phyloP scores from a whole-genome alignment of 1,140 invertebrate genomes.

The Bombus cullumanus region DNA sequence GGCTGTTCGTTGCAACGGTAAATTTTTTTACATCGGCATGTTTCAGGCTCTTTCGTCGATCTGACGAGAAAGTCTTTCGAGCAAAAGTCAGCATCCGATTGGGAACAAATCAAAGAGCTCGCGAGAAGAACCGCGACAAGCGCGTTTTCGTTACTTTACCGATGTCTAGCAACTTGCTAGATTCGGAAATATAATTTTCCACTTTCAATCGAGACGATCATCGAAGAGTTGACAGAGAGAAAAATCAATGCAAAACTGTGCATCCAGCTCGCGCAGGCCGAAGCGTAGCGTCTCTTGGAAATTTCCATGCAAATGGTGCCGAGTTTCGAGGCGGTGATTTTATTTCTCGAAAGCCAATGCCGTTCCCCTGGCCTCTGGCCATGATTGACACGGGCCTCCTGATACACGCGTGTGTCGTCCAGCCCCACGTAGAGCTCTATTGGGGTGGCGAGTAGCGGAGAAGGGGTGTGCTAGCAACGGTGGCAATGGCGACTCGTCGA shows the following conservation, averaged over 20 bases:
- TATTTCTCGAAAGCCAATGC: conserved; percentile 39
- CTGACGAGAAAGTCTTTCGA: too few relatives aligned
- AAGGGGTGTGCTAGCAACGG: conserved; percentile 33
- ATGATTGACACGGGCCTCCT: conserved; percentile 66
- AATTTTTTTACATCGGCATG: too few relatives aligned
- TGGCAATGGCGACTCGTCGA: conserved; percentile 68
- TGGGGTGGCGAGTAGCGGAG: conserved; percentile 2
- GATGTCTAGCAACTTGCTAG: too few relatives aligned
- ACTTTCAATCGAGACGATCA: too few relatives aligned
- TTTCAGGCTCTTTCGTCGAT: too few relatives aligned
- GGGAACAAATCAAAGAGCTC: too few relatives aligned
- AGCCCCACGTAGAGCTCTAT: conserved; percentile 41
- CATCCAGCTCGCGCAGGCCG: not conserved
- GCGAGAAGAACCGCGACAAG: too few relatives aligned
- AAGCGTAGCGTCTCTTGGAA: conserved; percentile 8
- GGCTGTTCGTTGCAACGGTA: not conserved
- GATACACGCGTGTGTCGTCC: conserved; percentile 57
- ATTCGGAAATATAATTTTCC: too few relatives aligned
- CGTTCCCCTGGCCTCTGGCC: conserved; percentile 18
- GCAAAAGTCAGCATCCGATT: too few relatives aligned
- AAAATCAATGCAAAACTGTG: not conserved
- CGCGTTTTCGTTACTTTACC: too few relatives aligned
- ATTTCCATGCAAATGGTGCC: conserved; percentile 25
- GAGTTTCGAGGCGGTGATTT: conserved; percentile 44
- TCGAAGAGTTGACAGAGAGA: not conserved